Conservation (phyloP, 2,797 vertebrate genomes). For the Adrianichthys oophorus region DNA sequence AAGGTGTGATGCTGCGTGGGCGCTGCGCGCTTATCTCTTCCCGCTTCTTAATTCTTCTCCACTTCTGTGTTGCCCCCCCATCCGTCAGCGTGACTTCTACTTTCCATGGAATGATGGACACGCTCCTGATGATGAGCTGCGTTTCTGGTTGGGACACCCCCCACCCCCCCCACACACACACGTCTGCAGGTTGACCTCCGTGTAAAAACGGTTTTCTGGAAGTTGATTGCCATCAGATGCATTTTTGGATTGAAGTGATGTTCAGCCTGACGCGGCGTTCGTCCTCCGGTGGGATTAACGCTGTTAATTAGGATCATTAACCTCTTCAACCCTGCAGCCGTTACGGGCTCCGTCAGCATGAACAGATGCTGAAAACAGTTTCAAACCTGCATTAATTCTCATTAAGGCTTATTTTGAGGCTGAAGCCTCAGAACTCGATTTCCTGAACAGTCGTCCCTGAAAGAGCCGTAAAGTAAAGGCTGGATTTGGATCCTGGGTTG, state of each 20-base stretch:
- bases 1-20: background rate
- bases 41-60: background rate
- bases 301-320: slow-evolving; percentile 32
- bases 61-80: background rate
- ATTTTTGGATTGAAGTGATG: no score
- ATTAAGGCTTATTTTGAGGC: no score
- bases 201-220: no score
- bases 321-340: slow-evolving; percentile 7
- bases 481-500: no score
- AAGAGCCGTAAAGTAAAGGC: background rate
- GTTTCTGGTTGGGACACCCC: no score
- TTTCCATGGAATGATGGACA: background rate
- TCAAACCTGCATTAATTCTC: background rate
- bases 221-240: no score
- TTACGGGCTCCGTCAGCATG: slow-evolving; percentile 5
- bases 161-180: no score
- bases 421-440: background rate
- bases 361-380: slow-evolving; percentile 9
- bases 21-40: background rate
- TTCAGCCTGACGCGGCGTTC: no score
- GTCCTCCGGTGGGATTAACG: slow-evolving; percentile 8
- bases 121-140: no score
- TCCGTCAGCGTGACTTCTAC: background rate
- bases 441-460: no score
- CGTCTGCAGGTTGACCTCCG: no score